Evolutionary conservation across 2,888 invertebrate species (phyloP), one percentile per base, ranked within the genome.

Genomic region (Graphium colonna): DNA sequence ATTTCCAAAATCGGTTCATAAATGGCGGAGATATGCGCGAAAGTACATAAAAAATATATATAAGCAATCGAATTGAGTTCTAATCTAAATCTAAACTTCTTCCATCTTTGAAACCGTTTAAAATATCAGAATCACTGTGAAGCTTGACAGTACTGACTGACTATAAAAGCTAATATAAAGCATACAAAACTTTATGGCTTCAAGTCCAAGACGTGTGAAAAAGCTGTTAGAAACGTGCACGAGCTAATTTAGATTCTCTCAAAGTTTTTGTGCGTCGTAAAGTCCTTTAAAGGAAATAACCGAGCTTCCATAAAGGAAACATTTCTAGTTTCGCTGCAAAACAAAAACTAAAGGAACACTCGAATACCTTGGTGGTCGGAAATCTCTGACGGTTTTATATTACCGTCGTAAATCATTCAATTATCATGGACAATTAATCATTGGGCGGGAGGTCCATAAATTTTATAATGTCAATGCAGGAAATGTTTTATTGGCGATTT

Each of bases 401-500:
- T 18, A 18, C n/a, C 38, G 31, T 33, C 33, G 44, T 56, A 45
- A 56, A 49, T 49, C 40, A 47, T 45, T 52, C 28, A 49, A 52
- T 49, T 47, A 45, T 45, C 46, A 43, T 33, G 33, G 21, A 31
- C 26, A 17, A 31, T 40, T 48, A 52, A 40, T 49, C 51, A 52
- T 47, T 12, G 41, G 48, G 45, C 49, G 48, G 48, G 49, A 44
- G 28, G 40, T 21, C 13, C 51, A 58, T 58, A 65, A 69, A 68
- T 70, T 57, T 31, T 59, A 61, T 46, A 60, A 63, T 62, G 65
- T 64, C 64, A 61, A 64, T 64, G 63, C 21, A 10, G 63, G 64
- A 64, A 67, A 65, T 65, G 58, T 61, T 63, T 63, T 67, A 67
- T 58, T 48, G 53, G 43, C 55, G 64, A 66, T 64, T 68, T 58